These are phyloP conservation scores for Caenorhabditis drosophilae DNA, from an alignment of 2,888 invertebrate species.

Conservation along the genomic window DNA sequence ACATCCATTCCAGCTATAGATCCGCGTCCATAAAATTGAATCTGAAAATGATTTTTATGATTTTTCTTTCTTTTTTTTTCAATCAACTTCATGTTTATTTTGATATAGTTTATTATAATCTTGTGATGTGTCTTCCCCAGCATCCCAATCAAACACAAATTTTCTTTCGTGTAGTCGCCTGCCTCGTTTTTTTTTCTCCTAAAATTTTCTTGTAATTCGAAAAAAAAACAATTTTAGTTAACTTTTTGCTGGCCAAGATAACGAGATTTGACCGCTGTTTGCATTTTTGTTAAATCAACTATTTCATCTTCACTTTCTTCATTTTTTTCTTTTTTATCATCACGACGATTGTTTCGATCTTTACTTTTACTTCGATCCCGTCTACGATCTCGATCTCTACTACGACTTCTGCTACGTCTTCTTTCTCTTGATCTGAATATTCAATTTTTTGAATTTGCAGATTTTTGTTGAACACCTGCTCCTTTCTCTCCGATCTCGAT, in stretches of 20 bases:
- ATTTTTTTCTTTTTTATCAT: conserved; percentile 26
- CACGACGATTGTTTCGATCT: conserved; percentile 28
- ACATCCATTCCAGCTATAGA: conserved; percentile 98
- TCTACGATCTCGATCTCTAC: conserved; percentile 33
- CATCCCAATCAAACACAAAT: conserved; percentile 99
- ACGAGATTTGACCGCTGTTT: conserved; percentile 59
- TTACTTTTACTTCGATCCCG: conserved; percentile 31
- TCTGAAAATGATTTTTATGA: conserved; percentile 74
- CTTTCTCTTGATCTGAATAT: conserved; percentile 16
- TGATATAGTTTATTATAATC: conserved; percentile 97
- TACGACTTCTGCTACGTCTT: conserved; percentile 32
- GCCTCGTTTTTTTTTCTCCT: conserved; percentile 76
- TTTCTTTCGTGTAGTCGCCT: conserved; percentile 94
- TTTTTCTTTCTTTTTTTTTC: neutral
- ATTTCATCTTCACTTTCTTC: conserved; percentile 23
- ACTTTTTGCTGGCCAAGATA: conserved; percentile 59
- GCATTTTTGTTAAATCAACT: conserved; percentile 52
- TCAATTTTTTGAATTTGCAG: conserved; percentile 8
- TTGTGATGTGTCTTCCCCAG: conserved; percentile 92
- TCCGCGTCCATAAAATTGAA: conserved; percentile 96
- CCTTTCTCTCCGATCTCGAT: conserved; percentile 40
- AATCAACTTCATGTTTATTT: conserved; percentile 81
- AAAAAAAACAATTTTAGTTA: conserved; percentile 31
- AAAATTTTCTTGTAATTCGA: neutral
- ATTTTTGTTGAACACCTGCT: conserved; percentile 6